Evolutionary conservation across 2,888 invertebrate species (phyloP), one percentile per base, ranked within the genome.

Genomic region (Blera fallax): DNA sequence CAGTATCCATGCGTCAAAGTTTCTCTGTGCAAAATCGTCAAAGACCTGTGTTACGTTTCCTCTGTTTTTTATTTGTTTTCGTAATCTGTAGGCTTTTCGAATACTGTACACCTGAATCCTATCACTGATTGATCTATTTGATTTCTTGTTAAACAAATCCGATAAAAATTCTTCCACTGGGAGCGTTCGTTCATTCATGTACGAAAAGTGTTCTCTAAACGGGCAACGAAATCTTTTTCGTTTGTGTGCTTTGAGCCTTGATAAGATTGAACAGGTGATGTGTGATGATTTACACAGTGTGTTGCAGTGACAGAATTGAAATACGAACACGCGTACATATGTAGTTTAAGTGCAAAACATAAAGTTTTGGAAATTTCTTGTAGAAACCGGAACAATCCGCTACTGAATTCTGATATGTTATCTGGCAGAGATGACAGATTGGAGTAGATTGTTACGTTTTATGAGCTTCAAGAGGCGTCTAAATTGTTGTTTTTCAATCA

Each of bases 121-220:
- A 73, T 64, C 62, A 64, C 62, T 29, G 60, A 40, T 73, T 48
- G 73, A 73, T 62, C 52, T 52, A 52, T 21, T n/a, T 64, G 62
- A 73, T 54, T 73, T 52, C 62, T 64, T 73, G 73, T 64, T 43
- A 16, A 73, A 73, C 62, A 64, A 73, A 50, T 43, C 43, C 40
- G 73, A 73, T 64, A 73, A 72, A 50, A 60, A 29, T 5, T 32
- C 32, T 64, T 64, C 34, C 45, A 64, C 45, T 32, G 18, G 11
- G 29, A 14, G n/a, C n/a, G n/a, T n/a, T n/a, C 29, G n/a, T n/a
- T 8, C 50, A 14, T 37, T 37, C 24, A 34, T 37, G 37, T 52
- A 24, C 11, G 24, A 52, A 50, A 52, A 10, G 6, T 32, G 45
- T 32, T 64, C 16, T 32, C 54, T 14, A 29, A 8, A 29, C 14